Conservation (phyloP, 2,888 invertebrate species). For the Andricus curvator region DNA sequence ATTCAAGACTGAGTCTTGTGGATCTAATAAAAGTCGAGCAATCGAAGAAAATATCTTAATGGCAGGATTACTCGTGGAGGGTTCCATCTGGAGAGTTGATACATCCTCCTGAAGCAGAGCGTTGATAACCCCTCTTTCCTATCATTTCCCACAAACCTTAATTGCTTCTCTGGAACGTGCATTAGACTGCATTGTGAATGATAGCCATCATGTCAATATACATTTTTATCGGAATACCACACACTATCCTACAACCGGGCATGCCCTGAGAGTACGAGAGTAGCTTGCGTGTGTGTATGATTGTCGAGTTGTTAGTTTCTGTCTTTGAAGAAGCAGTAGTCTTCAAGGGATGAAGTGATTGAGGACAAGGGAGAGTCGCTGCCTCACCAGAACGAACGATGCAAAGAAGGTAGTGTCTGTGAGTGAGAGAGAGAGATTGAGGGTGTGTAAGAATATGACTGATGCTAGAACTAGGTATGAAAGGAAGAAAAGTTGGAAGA, state of each 20-base stretch:
- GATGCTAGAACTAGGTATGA: constrained; percentile 40
- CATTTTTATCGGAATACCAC: constrained; percentile 50
- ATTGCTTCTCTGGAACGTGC: not conserved
- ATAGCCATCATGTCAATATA: constrained; percentile 1
- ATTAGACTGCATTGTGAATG: not conserved
- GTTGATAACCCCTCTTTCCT: not conserved
- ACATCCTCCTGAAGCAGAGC: not conserved
- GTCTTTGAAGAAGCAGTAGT: constrained; percentile 43
- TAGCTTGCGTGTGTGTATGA: constrained; percentile 67
- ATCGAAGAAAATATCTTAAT: not conserved
- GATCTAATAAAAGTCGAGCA: not conserved
- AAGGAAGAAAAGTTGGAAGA: not conserved
- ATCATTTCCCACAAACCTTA: not conserved
- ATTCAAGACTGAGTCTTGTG: not conserved
- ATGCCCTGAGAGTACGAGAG: constrained; percentile 78
- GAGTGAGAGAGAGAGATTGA: constrained; percentile 34
- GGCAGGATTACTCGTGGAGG: not conserved
- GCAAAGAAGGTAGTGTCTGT: constrained; percentile 15
- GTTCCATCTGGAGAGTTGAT: not conserved
- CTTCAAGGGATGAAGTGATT: constrained; percentile 33
- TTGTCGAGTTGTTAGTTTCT: constrained; percentile 48
- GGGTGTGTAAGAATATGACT: constrained; percentile 39
- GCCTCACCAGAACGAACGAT: not conserved
- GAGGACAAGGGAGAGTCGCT: constrained; percentile 48
- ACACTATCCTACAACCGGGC: constrained; percentile 78